These are phyloP conservation scores for Myotis daubentonii DNA, from an alignment of 2,797 vertebrate species.

Conservation along the genomic window DNA sequence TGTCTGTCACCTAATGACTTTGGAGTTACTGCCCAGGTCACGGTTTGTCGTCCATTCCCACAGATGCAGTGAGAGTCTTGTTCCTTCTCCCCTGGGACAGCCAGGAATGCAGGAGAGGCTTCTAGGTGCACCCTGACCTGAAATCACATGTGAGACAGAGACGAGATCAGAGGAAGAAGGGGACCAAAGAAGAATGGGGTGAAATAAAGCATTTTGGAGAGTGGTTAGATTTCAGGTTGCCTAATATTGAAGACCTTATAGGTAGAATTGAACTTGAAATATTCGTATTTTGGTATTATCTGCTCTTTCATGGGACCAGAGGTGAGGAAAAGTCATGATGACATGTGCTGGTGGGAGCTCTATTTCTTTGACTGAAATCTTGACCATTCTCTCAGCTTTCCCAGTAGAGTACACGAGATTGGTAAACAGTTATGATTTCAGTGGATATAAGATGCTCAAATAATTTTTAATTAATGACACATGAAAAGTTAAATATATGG, in stretches of 20 bases:
- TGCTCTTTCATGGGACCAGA: not conserved
- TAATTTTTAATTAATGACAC: not conserved
- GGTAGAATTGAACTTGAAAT: not conserved
- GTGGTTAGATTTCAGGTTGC: not conserved
- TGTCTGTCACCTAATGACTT: slow-evolving; percentile 82
- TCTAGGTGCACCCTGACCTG: slow-evolving; percentile 75
- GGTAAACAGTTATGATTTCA: not conserved
- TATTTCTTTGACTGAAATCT: not conserved
- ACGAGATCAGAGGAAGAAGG: not conserved
- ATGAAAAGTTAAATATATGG: not conserved
- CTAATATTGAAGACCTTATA: not conserved
- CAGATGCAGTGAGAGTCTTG: slow-evolving; percentile 82
- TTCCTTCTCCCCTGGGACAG: slow-evolving; percentile 53
- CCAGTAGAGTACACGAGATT: not conserved
- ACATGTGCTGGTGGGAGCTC: not conserved
- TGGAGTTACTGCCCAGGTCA: slow-evolving; percentile 83
- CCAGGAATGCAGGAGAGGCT: slow-evolving; percentile 77
- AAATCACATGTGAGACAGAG: not conserved
- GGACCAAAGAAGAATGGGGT: not conserved
- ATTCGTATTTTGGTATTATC: not conserved
- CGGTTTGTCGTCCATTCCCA: slow-evolving; percentile 69
- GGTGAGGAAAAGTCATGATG: not conserved
- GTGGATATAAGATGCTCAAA: not conserved
- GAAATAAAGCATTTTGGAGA: not conserved
- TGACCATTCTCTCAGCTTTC: not conserved